Evolutionary conservation across 2,797 vertebrate species (phyloP), one percentile per base, ranked within the genome.

Genomic region (Centropyge bicolor): DNA sequence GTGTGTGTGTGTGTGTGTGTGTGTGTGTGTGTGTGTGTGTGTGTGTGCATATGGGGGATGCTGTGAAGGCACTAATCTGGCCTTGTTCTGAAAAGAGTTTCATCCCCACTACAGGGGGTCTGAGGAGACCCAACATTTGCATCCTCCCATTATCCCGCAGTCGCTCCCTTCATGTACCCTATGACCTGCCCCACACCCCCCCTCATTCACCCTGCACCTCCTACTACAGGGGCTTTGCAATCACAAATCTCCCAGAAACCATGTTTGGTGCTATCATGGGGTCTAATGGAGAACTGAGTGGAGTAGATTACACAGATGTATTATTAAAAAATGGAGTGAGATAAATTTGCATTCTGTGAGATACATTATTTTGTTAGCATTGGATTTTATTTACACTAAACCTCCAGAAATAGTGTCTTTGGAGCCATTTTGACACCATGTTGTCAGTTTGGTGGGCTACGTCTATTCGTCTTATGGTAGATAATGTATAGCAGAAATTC

Each of bases 71-170:
- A 71, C 51, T 90, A 88, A 89, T 88, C 88, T 85, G 80, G 20
- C 68, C 68, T 86, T 82, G 79, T 82, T 85, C 78, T 90, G 61
- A 79, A 85, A 76, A 75, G 74, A 64, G 79, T 85, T 85, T 82
- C 56, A 86, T 83, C 86, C 67, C 45, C 86, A 61, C 84, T 76
- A 55, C 76, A 76, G 85, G 88, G 75, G 88, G 78, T 7, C 54
- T 17, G 27, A 20, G 22, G 27, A 60, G 60, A 81, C 27, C 54
- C 74, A 43, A n/a, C 45, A 75, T 57, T 63, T 20, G 38, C 20
- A 5, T 59, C 66, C 35, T 49, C 36, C 56, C 49, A 43, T 60
- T 60, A 57, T 57, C 38, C 66, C 51, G 59, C 31, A 43, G 41
- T 67, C 6, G 13, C 62, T 51, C 20, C 14, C 71, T 45, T 55